Conservation (phyloP, 2,888 invertebrate species). For the Salticus scenicus region DNA sequence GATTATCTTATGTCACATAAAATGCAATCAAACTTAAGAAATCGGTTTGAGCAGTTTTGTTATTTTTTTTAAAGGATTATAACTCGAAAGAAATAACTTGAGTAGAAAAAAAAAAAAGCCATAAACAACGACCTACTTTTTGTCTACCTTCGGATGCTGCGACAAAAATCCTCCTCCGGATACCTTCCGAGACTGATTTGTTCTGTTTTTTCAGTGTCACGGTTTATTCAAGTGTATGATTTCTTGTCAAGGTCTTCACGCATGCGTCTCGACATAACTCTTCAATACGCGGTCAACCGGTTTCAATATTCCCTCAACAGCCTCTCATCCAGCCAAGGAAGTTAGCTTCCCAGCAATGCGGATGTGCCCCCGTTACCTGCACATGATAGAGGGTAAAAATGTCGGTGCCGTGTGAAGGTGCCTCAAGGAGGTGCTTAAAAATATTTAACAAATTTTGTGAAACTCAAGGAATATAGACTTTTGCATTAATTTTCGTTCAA, state of each 20-base stretch:
- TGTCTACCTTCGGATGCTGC: not conserved
- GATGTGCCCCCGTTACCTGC: conserved; percentile 65
- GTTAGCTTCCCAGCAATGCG: conserved; percentile 62
- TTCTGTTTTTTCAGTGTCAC: conserved; percentile 54
- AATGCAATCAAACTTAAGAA: too few relatives aligned
- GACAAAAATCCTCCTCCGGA: not conserved
- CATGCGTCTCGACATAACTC: conserved; percentile 63
- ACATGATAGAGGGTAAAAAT: not conserved
- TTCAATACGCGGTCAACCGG: conserved; percentile 62
- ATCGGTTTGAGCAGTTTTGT: too few relatives aligned
- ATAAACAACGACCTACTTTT: conserved; percentile 2
- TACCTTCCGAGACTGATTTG: not conserved
- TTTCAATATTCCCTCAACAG: conserved; percentile 26
- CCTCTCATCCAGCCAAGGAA: conserved; percentile 36
- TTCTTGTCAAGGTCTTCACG: conserved; percentile 28
- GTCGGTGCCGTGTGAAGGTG: conserved; percentile 10
- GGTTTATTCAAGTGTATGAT: conserved; percentile 44
- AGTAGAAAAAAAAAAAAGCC: not conserved
- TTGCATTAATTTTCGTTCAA: too few relatives aligned
- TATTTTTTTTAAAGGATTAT: too few relatives aligned
- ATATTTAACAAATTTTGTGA: too few relatives aligned
- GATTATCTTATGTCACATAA: too few relatives aligned
- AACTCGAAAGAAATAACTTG: too few relatives aligned
- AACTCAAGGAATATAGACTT: too few relatives aligned
- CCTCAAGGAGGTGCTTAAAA: conserved; percentile 1